A percentile compares a stretch with the other conserved stretches of the same genome.
These are phyloP conservation scores for Aleiodes alternator DNA, from an alignment of 2,888 invertebrate species.

Conservation along the genomic window DNA sequence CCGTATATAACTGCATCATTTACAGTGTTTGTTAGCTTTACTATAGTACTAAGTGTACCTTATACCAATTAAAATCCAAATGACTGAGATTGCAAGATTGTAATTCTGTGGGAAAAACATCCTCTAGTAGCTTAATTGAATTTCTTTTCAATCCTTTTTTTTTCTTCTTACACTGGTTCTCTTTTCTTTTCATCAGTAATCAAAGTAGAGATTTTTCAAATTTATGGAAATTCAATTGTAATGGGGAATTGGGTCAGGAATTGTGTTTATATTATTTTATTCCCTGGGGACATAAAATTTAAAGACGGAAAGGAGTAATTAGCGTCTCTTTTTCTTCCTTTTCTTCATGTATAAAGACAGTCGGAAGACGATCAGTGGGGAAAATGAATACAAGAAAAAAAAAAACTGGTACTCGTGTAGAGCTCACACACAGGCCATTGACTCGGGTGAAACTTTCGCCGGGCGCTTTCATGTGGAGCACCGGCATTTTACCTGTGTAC, in stretches of 20 bases:
- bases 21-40: not conserved
- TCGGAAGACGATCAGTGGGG: conserved; percentile 31
- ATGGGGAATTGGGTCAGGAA: not conserved
- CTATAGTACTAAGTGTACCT: not conserved
- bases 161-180: not conserved
- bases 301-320: not conserved
- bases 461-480: conserved; percentile 68
- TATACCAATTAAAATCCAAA: conserved; percentile 10
- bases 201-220: not conserved
- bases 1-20: conserved; percentile 9
- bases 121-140: conserved; percentile 12
- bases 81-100: not conserved
- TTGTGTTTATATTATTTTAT: too few species aligned
- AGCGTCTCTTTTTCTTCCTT: not conserved
- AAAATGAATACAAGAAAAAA: conserved; percentile 9
- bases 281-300: not conserved
- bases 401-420: conserved; percentile 7
- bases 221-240: not conserved
- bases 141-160: not conserved
- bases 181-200: not conserved
- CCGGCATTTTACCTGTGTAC: conserved; percentile 46
- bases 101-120: not conserved
- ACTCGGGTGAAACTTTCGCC: conserved; percentile 71
- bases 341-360: not conserved
- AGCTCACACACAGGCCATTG: conserved; percentile 64